Base-by-base conservation (phyloP, 92 coral and sea anemone species). In the Anthopleura xanthogrammica region DNA sequence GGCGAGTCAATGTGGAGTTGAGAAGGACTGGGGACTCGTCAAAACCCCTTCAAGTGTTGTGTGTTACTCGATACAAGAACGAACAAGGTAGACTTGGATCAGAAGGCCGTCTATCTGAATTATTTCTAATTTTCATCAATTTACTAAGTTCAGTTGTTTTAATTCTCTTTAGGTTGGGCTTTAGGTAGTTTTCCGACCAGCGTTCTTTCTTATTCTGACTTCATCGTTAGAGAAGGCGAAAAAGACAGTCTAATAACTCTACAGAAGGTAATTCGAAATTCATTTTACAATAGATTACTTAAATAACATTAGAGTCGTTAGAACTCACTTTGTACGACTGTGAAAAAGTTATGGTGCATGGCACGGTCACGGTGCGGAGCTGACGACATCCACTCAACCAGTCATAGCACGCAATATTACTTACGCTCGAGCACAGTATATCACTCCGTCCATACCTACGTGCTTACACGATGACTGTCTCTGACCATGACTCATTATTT, bases 181-280 rank as follows among this genome's bases (percentile, higher is more conserved):
- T 43, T 80, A 29, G 98, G 98, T 6, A 85, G 95, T 7, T 54
- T 70, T 14, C 95, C 94, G 3, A 77, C 93, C 10, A 80, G 93
- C 22, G 72, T 95, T 77, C 86, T 85, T 76, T 95, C 98, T 12
- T 93, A 90, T 77, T 90, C 98, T 3, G 98, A 95, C 86, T 95
- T 91, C 86, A 88, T 95, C 66, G 82, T 86, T 70, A 86, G 97
- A 77, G 80, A 89, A 36, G 89, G 77, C 16, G 90, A 80, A 83
- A 90, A 88, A 58, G 79, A 79, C 39, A 95, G 94, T 78, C 85
- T 93, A 50, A 85, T 95, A 57, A 83, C 90, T 16, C 89, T 95
- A 76, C 72, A 90, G 52, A 88, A 93, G 94, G 98, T 93, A 83
- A 80, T 76, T 17, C 19, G 57, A 13, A 57, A n/a, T 16, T 77